Evolutionary conservation across 2,113 vertebrate genomes (phyloP), one percentile per base, ranked within the genome.

Genomic region (Phrynosoma platyrhinos): DNA sequence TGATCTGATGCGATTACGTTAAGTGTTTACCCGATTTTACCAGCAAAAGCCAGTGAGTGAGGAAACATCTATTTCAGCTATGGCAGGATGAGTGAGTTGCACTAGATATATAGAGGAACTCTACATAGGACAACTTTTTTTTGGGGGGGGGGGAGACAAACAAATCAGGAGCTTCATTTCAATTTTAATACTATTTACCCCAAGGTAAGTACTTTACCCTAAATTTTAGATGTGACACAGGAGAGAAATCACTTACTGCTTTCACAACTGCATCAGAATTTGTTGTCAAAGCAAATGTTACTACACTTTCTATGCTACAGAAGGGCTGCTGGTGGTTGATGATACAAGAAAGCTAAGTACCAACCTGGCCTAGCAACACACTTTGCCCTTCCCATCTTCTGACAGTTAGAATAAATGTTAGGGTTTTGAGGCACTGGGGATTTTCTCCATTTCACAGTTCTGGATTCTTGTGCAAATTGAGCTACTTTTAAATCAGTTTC

Each of bases 151-250:
- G 14, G 18, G 18, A 62, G 18, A 62, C 13, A 62, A 14, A 14
- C 58, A 62, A 74, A 74, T 14, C 12, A 30, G 62, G 23, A 82
- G 32, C 5, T 4, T 64, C 1, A 10, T 68, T 36, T 25, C 42
- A 66, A 21, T 82, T 66, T 47, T 83, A 72, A 83, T 83, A 72
- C 9, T 42, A 5, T 75, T 75, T 84, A 69, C 68, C n/a, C 68
- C 32, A 6, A 23, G 12, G 23, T 55, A 84, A 58, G 21, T 25
- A 18, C n/a, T 74, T 42, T 16, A 14, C 47, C 71, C 83, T 23
- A 84, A 36, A 84, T 36, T 36, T 58, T 74, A 75, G n/a, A 84
- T 23, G 52, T 36, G n/a, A 32, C 3, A 4, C 36, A 58, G 77
- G 27, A 47, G 18, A n/a, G 55, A 40, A 47, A 23, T 53, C 21